Percentiles rank a stretch among this genome's conserved stretches.
phyloP scores from a whole-genome alignment of 2,113 vertebrate species.

The Alaudala cheleensis region DNA sequence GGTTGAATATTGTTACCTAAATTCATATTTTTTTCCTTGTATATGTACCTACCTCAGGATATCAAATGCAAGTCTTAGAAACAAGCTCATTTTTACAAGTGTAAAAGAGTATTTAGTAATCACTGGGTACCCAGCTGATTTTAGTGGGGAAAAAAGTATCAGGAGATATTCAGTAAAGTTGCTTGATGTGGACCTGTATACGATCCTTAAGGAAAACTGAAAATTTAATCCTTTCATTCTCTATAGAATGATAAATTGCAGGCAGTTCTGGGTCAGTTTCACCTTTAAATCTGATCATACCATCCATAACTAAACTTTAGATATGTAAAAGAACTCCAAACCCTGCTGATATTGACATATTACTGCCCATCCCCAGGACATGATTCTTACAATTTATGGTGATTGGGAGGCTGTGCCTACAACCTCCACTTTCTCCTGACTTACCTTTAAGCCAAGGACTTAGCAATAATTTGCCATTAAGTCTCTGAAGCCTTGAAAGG shows the following conservation, averaged over 20 bases:
- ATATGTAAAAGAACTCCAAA: neutral
- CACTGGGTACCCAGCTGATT: neutral
- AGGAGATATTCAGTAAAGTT: neutral
- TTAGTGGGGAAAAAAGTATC: fast-evolving
- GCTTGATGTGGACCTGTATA: neutral
- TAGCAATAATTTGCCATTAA: neutral
- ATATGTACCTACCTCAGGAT: neutral
- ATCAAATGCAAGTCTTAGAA: neutral
- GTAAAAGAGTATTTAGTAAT: neutral
- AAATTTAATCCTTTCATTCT: neutral
- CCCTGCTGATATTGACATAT: neutral
- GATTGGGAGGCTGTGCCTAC: neutral
- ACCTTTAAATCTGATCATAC: neutral
- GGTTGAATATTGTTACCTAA: neutral
- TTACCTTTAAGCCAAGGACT: neutral
- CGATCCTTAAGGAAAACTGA: neutral
- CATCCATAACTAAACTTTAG: neutral
- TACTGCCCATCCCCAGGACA: fast-evolving
- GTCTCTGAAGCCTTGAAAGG: neutral
- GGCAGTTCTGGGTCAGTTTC: neutral
- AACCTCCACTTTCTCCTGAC: neutral
- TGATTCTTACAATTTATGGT: neutral
- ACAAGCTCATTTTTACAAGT: neutral
- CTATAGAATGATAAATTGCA: neutral
- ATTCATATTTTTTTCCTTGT: neutral